A percentile compares a stretch with the other conserved stretches of the same genome.
Conservation (phyloP, 64 coral and sea anemone genomes). For the Dendrophyllia cribrosa region DNA sequence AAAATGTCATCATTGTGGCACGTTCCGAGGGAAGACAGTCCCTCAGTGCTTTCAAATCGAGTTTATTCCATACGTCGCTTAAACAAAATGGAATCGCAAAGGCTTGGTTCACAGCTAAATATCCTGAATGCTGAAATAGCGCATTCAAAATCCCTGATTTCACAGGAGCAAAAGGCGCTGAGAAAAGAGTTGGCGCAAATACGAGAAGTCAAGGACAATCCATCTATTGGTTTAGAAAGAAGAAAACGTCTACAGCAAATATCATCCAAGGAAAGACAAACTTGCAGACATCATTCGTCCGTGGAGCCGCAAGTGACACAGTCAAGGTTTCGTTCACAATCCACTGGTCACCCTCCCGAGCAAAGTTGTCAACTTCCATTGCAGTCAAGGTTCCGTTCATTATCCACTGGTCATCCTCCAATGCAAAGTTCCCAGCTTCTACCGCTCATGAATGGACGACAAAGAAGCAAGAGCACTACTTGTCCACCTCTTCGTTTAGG, state of each 20-base stretch:
- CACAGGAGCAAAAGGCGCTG: background rate
- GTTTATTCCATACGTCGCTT: constrained; percentile 17
- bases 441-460: background rate
- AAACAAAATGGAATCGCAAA: constrained; percentile 29
- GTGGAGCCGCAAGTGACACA: background rate
- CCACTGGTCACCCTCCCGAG: background rate
- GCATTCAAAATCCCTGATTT: background rate
- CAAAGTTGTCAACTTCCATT: background rate
- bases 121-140: background rate
- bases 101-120: constrained; percentile 2
- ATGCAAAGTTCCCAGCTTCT: background rate
- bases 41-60: constrained; percentile 34
- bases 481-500: background rate
- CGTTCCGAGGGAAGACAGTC: constrained; percentile 12
- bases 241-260: background rate
- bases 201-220: constrained; percentile 13
- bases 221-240: background rate
- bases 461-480: background rate
- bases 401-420: background rate
- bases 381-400: background rate
- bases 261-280: background rate
- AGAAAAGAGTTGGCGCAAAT: constrained; percentile 8
- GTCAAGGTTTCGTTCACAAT: constrained; percentile 1
- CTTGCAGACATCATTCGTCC: background rate
- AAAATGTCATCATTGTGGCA: constrained; percentile 6